Evolutionary conservation across 2,113 vertebrate species (phyloP), one percentile per base, ranked within the genome.

Genomic region (Festucalex cinctus): DNA sequence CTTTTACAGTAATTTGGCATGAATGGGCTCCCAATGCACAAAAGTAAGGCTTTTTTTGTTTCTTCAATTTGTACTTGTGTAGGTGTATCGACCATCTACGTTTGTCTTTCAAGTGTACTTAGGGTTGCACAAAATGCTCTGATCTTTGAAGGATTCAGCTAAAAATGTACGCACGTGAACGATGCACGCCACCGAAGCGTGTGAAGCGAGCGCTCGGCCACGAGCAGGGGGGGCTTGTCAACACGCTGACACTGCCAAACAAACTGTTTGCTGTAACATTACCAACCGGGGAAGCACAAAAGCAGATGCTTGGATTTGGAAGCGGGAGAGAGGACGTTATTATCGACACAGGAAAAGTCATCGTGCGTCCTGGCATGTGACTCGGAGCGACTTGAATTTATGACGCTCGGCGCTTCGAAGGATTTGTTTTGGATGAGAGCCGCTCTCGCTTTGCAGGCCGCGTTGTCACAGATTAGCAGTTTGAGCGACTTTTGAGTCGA

Each of bases 271-370:
- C 63, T 64, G 17, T 63, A 20, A 32, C 26, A 35, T 6, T 0
- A 64, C 26, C 63, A 36, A 51, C 4, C 14, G 19, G 46, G 9
- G 46, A 48, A 28, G 26, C 62, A 64, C 62, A 64, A 48, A 48
- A 64, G 28, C 63, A 64, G 44, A 65, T 65, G 44, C 46, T 65
- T 35, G 44, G 28, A 49, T 49, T 28, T 4, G 3, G 28, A 20
- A 46, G 16, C 6, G 26, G 14, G 22, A 9, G 53, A 2, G 53
- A 28, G 16, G 22, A 57, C 26, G 14, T 57, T 54, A 54, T 54
- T 3, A 22, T 41, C 39, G 28, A 41, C 37, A 28, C 61, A 28
- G 39, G 62, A 64, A 48, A 64, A 64, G 41, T 64, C 62, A 46
- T 44, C 62, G 48, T 64, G n/a, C 16, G 36, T 46, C 24, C 24